phyloP scores from a whole-genome alignment of 2,888 invertebrate species.

The Serripes groenlandicus region DNA sequence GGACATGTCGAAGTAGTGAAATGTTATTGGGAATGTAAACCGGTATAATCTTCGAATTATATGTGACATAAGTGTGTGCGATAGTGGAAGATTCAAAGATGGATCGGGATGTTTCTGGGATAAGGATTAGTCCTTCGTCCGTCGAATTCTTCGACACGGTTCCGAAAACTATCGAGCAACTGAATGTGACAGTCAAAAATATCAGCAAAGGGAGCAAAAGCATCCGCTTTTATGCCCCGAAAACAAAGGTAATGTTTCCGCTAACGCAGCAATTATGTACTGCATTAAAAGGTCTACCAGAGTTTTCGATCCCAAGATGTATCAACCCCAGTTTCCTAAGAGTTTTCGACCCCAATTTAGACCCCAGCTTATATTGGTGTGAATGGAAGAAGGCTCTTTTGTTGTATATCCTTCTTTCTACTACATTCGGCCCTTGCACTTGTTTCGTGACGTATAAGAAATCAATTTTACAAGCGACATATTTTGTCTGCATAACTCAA shows the following conservation, averaged over 20 bases:
- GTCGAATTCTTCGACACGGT: slow-evolving; percentile 84
- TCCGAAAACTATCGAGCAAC: slow-evolving; percentile 75
- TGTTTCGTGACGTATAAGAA: too few relatives aligned
- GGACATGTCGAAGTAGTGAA: slow-evolving; percentile 33
- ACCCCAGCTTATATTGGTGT: too few relatives aligned
- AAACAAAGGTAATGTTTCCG: slow-evolving; percentile 79
- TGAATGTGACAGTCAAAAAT: slow-evolving; percentile 84
- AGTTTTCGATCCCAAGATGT: too few relatives aligned
- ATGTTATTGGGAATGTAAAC: neutral
- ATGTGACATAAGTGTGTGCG: neutral
- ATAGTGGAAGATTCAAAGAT: slow-evolving; percentile 58
- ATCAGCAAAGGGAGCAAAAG: slow-evolving; percentile 83
- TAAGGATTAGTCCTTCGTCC: slow-evolving; percentile 83
- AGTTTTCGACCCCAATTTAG: too few relatives aligned
- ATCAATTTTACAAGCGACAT: too few relatives aligned
- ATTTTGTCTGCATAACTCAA: too few relatives aligned
- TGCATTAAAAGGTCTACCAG: too few relatives aligned
- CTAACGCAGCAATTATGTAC: too few relatives aligned
- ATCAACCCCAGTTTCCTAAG: too few relatives aligned
- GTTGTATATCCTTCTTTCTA: too few relatives aligned
- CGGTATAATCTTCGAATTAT: neutral
- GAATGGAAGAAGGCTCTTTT: too few relatives aligned
- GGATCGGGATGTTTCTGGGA: slow-evolving; percentile 83
- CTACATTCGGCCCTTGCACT: too few relatives aligned
- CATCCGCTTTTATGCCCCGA: slow-evolving; percentile 85